These are phyloP conservation scores for Lordiphosa stackelbergi DNA, from an alignment of 1,140 invertebrate species.

Conservation along the genomic window DNA sequence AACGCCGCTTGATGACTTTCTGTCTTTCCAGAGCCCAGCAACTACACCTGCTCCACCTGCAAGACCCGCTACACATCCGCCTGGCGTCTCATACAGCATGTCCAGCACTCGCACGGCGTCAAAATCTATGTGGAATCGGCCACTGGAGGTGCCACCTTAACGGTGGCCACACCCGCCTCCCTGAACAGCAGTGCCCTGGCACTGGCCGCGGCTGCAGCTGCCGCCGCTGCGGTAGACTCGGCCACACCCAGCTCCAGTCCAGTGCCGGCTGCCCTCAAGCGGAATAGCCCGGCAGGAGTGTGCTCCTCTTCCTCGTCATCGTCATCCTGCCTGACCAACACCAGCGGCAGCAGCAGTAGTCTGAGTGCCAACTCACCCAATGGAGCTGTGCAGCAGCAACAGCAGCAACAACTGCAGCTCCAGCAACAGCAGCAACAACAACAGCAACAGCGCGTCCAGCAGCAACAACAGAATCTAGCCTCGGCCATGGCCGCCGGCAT, in stretches of 20 bases:
- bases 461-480: constrained; percentile 78
- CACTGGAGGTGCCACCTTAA: constrained; percentile 40
- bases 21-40: constrained; percentile 91
- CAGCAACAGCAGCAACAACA: constrained; percentile 61
- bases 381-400: constrained; percentile 55
- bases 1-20: constrained; percentile 44
- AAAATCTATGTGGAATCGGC: constrained; percentile 89
- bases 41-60: constrained; percentile 96
- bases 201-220: constrained; percentile 41
- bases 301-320: constrained; percentile 14
- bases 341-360: constrained; percentile 64
- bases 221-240: constrained; percentile 25
- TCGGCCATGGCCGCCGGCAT: constrained; percentile 79
- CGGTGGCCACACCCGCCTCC: constrained; percentile 60
- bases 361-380: constrained; percentile 70
- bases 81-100: constrained; percentile 96
- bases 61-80: constrained; percentile 92
- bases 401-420: constrained; percentile 40
- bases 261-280: constrained; percentile 21
- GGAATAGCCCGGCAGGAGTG: constrained; percentile 22
- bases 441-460: constrained; percentile 68
- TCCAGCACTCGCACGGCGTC: constrained; percentile 94
- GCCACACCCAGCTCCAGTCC: constrained; percentile 19
- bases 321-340: constrained; percentile 39
- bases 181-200: constrained; percentile 44